A percentile compares a stretch with the other conserved stretches of the same genome.
These are phyloP conservation scores for Tenthredo mesomela DNA, from an alignment of 2,888 invertebrate species.

Conservation along the genomic window DNA sequence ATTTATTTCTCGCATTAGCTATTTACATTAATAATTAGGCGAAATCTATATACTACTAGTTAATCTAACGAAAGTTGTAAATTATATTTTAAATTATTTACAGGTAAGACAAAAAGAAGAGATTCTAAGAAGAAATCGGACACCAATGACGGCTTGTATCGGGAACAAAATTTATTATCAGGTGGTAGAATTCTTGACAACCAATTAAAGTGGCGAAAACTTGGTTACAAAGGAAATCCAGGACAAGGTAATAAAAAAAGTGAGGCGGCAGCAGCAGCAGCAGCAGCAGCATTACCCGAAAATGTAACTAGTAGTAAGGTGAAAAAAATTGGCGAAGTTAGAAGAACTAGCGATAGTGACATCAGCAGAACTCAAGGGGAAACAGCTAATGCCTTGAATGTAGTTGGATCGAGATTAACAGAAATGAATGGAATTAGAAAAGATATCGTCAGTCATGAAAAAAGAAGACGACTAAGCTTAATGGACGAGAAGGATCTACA, in stretches of 20 bases:
- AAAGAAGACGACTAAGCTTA: slow-evolving; percentile 81
- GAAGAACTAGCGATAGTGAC: slow-evolving; percentile 80
- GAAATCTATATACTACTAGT: too few species aligned
- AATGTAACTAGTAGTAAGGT: slow-evolving; percentile 77
- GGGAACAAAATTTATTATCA: slow-evolving; percentile 77
- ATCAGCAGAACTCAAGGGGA: slow-evolving; percentile 64
- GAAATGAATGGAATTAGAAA: slow-evolving; percentile 81
- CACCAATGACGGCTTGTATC: slow-evolving; percentile 80
- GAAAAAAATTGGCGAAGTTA: slow-evolving; percentile 73
- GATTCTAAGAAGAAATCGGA: slow-evolving; percentile 82
- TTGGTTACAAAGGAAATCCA: slow-evolving; percentile 72
- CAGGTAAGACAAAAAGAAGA: slow-evolving; percentile 79
- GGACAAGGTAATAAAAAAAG: slow-evolving; percentile 74
- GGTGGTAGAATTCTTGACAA: slow-evolving; percentile 76
- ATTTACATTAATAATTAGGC: background rate
- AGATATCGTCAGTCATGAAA: slow-evolving; percentile 81
- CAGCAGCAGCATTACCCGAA: slow-evolving; percentile 76
- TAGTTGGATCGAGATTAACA: slow-evolving; percentile 68
- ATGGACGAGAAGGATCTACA: slow-evolving; percentile 76
- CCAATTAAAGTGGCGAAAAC: slow-evolving; percentile 74
- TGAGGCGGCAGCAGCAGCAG: too few species aligned
- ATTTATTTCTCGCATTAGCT: slow-evolving; percentile 45
- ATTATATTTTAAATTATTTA: too few species aligned
- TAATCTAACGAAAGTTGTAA: too few species aligned
- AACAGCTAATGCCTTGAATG: slow-evolving; percentile 66